Evolutionary conservation across 2,797 vertebrate species (phyloP).

Genomic region (Kryptolebias ocellatus): DNA sequence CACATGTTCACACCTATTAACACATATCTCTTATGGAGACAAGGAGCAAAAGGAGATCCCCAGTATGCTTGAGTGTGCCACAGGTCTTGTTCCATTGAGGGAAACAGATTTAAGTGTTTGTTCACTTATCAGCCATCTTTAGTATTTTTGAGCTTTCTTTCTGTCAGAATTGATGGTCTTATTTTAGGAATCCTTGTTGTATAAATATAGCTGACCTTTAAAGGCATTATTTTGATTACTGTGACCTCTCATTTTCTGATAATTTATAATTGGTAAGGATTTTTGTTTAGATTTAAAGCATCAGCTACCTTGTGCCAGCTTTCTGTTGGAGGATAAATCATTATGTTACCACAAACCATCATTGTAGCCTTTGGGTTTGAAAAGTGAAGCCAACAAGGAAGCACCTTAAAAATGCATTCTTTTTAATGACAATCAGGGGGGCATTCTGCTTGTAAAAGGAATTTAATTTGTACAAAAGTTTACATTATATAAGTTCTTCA

Average conservation of each 20-base stretch:
- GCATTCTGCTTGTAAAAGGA: background rate
- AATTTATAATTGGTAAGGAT: conserved; percentile 16
- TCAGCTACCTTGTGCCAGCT: conserved; percentile 8
- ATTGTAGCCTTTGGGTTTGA: background rate
- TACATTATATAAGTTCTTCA: no score
- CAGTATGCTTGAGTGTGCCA: conserved; percentile 47
- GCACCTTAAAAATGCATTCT: background rate
- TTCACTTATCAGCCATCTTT: conserved; percentile 49
- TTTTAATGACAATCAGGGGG: background rate
- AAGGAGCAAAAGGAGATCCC: conserved; percentile 38
- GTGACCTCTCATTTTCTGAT: conserved; percentile 14
- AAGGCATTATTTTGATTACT: conserved; percentile 12
- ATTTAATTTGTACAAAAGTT: background rate
- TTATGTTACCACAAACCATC: background rate
- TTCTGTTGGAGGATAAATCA: background rate
- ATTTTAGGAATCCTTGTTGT: conserved; percentile 28
- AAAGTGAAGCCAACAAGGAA: background rate
- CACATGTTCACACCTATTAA: conserved; percentile 40
- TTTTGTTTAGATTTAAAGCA: conserved; percentile 4
- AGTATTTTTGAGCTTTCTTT: conserved; percentile 40
- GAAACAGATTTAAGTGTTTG: conserved; percentile 57
- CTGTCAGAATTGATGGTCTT: conserved; percentile 27
- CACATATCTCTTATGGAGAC: conserved; percentile 40
- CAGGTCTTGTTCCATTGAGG: conserved; percentile 59
- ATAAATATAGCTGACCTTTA: conserved; percentile 15